phyloP scores from a whole-genome alignment of 2,113 vertebrate genomes.

The Oncorhynchus masou region DNA sequence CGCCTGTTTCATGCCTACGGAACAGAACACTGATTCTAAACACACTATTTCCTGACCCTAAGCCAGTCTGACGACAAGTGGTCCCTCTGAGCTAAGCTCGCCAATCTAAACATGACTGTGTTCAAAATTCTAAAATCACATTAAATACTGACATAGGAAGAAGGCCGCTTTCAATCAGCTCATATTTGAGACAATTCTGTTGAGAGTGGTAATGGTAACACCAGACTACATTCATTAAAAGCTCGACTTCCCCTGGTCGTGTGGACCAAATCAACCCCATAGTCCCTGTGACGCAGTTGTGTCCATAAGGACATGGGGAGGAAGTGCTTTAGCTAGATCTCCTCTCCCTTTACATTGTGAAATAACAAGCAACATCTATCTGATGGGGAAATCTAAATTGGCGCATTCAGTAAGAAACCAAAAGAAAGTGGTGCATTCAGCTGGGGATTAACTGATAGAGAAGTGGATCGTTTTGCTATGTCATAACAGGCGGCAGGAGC shows the following conservation, averaged over 20 bases:
- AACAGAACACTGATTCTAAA: no score
- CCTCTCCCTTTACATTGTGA: background rate
- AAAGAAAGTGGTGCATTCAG: constrained; percentile 1
- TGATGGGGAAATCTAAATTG: background rate
- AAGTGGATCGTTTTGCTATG: constrained; percentile 38
- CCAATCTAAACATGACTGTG: background rate
- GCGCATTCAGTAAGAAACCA: background rate
- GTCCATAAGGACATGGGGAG: background rate
- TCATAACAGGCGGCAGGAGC: constrained; percentile 12
- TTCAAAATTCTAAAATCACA: background rate
- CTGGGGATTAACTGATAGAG: background rate
- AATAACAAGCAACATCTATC: background rate
- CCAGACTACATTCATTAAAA: no score
- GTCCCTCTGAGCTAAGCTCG: background rate
- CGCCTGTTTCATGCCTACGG: no score
- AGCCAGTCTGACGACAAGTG: constrained; percentile 6
- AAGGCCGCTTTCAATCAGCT: background rate
- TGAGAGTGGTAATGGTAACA: background rate
- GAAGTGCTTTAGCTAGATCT: background rate
- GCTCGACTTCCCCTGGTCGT: background rate
- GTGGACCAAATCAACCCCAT: background rate
- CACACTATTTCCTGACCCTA: background rate
- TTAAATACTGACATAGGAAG: background rate
- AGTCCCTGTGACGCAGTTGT: background rate
- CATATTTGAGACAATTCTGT: background rate